Percentiles rank a stretch among this genome's conserved stretches.
Evolutionary conservation across 2,113 vertebrate genomes (phyloP).

Genomic region (Zosterops pallidus): DNA sequence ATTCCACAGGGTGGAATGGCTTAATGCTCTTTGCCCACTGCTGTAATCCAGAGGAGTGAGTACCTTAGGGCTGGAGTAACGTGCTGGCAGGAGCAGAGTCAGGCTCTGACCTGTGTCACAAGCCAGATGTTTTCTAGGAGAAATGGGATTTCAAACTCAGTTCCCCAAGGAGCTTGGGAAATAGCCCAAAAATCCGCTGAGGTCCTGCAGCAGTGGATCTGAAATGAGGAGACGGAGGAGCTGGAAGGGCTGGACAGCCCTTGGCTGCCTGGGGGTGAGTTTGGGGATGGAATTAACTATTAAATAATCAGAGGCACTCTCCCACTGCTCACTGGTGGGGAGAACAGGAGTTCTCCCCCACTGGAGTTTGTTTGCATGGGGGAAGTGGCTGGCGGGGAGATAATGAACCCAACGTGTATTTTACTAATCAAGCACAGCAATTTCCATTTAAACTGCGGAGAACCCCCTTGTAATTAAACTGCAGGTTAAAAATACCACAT

Average conservation of each 20-base stretch:
- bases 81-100: background rate
- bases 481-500: background rate
- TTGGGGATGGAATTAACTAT: background rate
- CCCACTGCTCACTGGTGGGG: background rate
- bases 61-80: background rate
- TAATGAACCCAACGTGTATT: background rate
- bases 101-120: background rate
- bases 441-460: background rate
- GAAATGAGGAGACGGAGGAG: background rate
- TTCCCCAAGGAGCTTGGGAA: background rate
- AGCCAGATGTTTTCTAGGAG: background rate
- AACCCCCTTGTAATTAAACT: background rate
- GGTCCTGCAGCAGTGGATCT: background rate
- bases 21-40: background rate
- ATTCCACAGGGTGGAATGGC: background rate
- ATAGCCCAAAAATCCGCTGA: background rate
- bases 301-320: background rate
- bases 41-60: rapidly evolving
- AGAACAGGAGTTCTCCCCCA: background rate
- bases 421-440: background rate
- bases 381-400: background rate
- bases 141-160: background rate
- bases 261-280: background rate
- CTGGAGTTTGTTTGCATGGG: background rate
- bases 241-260: background rate